Evolutionary conservation across 2,888 invertebrate genomes (phyloP), one percentile per base, ranked within the genome.

Genomic region (Subacronicta megacephala): DNA sequence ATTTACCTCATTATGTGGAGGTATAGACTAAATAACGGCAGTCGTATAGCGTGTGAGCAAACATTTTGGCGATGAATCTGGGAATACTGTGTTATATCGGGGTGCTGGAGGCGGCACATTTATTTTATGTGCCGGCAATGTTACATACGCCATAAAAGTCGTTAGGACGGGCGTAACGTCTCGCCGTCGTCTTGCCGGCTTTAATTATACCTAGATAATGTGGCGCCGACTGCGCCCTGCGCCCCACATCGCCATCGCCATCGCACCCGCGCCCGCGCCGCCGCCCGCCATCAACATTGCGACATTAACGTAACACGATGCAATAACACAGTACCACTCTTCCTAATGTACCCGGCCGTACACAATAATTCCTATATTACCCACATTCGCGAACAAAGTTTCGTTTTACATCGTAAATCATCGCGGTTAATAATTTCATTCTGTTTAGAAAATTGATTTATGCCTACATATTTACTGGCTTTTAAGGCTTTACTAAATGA

Each of bases 61-160:
- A 92, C 93, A 92, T 92, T 92, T 90, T 83, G 90, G 85, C 91
- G 88, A 92, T 93, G 93, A 93, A 92, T 93, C 90, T 90, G 87
- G 76, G 82, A 89, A 89, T 85, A 87, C 87, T 80, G 87, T 85
- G 87, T 85, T 89, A 89, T 90, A 89, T 89, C 86, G 89, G 59
- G 68, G 84, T 82, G 86, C 87, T 90, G 82, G 88, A 89, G 88
- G 90, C 90, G 89, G 90, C 93, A 93, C 93, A 93, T 93, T 93
- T 92, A 92, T 93, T 93, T 93, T 92, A 93, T 92, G 93, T 90
- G 84, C 90, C 90, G 89, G 92, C 91, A 93, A 93, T 93, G 94
- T 93, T 90, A 93, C 93, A 93, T 93, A 91, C 91, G 92, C 93
- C 88, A 93, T 93, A 93, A 94, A 94, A 93, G 93, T 90, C 93